Evolutionary conservation across 2,797 vertebrate genomes (phyloP).

Genomic region (Apodemus agrarius): DNA sequence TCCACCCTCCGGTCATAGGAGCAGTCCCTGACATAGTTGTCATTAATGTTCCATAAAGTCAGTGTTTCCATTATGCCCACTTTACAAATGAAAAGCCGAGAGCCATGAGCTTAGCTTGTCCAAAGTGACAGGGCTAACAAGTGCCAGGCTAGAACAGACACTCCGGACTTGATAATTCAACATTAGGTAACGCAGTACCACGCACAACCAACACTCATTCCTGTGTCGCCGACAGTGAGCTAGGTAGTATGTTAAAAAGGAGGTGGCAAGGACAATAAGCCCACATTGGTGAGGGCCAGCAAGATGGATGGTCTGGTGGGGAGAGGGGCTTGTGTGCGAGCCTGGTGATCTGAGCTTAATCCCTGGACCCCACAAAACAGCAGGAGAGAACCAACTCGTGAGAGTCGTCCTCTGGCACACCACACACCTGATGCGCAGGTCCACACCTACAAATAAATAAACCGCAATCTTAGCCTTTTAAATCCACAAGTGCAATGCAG

Average conservation of each 20-base stretch:
- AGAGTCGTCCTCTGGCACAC: neutral
- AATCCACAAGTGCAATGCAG: neutral
- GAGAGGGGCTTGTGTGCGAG: neutral
- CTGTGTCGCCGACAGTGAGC: neutral
- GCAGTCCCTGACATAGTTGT: neutral
- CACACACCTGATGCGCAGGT: neutral
- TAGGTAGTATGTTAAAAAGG: neutral
- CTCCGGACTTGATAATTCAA: neutral
- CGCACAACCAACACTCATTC: neutral
- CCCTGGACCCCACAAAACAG: neutral
- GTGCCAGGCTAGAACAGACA: neutral
- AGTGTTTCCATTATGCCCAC: neutral
- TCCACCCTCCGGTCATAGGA: neutral
- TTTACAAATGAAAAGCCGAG: conserved; percentile 54
- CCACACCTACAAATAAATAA: neutral
- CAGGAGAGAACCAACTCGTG: neutral
- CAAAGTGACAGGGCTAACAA: neutral
- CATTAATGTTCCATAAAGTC: neutral
- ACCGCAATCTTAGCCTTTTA: neutral
- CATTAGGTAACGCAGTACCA: neutral
- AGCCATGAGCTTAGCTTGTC: neutral
- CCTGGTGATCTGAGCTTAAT: neutral
- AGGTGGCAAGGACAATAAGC: neutral
- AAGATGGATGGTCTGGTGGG: neutral
- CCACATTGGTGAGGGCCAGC: neutral